Conservation (phyloP, 2,113 vertebrate species). For the Hemichromis elongatus region DNA sequence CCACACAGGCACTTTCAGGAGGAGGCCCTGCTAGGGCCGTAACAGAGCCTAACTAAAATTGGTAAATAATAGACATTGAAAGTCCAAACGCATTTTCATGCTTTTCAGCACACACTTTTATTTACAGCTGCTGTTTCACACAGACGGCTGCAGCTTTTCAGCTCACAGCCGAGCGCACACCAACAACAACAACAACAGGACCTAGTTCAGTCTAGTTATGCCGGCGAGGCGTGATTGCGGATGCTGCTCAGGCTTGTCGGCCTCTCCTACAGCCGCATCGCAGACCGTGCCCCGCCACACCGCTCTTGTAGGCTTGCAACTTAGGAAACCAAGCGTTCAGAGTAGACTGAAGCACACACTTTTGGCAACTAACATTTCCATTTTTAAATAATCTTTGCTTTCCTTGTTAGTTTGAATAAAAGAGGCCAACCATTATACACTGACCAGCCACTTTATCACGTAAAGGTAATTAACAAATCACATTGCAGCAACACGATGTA, state of each 20-base stretch:
- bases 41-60: not conserved
- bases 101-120: not conserved
- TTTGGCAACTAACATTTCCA: not conserved
- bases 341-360: not conserved
- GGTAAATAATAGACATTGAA: not conserved
- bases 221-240: not conserved
- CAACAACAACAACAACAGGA: not conserved
- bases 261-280: not conserved
- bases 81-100: not conserved
- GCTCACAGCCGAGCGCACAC: not conserved
- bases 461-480: not conserved
- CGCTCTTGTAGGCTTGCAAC: no score
- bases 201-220: not conserved
- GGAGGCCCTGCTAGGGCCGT: no score
- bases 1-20: no score
- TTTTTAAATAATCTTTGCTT: not conserved
- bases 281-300: not conserved
- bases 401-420: not conserved
- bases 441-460: not conserved
- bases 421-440: not conserved
- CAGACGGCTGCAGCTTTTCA: fast-evolving
- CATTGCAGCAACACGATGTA: not conserved
- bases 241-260: not conserved
- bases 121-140: not conserved
- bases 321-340: not conserved